A percentile compares a stretch with the other conserved stretches of the same genome.
These are phyloP conservation scores for Hypolimnas misippus DNA, from an alignment of 2,888 invertebrate genomes.

Conservation along the genomic window DNA sequence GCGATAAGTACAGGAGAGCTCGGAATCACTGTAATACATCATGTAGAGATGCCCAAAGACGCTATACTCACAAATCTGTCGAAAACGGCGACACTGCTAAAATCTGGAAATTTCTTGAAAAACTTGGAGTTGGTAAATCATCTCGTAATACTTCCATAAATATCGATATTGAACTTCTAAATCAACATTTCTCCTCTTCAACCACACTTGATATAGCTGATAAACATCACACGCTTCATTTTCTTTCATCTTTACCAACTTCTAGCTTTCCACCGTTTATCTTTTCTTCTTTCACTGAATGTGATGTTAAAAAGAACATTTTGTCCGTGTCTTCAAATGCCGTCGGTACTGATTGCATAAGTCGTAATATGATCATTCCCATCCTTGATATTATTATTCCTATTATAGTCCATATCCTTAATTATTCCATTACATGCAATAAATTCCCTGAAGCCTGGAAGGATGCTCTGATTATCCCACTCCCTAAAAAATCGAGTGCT, in stretches of 20 bases:
- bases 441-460: slow-evolving; percentile 31
- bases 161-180: slow-evolving; percentile 3
- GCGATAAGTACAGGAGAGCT: neutral
- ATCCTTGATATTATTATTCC: slow-evolving; percentile 32
- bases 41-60: slow-evolving; percentile 18
- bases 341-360: slow-evolving; percentile 36
- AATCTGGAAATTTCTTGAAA: slow-evolving; percentile 21
- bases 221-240: slow-evolving; percentile 13
- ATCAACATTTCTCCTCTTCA: neutral
- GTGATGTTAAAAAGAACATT: slow-evolving; percentile 35
- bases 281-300: slow-evolving; percentile 20
- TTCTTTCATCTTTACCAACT: slow-evolving; percentile 11
- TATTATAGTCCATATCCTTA: slow-evolving; percentile 33
- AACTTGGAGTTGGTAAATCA: slow-evolving; percentile 21
- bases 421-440: slow-evolving; percentile 25
- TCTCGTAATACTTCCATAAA: neutral
- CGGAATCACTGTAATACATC: slow-evolving; percentile 23
- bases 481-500: slow-evolving; percentile 28
- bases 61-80: slow-evolving; percentile 17
- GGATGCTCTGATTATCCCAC: slow-evolving; percentile 27
- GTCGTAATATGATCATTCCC: slow-evolving; percentile 37
- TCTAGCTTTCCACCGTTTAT: slow-evolving; percentile 11
- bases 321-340: slow-evolving; percentile 34
- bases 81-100: slow-evolving; percentile 11
- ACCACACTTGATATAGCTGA: neutral